phyloP scores from a whole-genome alignment of 2,888 invertebrate genomes.

The Arge pagana region DNA sequence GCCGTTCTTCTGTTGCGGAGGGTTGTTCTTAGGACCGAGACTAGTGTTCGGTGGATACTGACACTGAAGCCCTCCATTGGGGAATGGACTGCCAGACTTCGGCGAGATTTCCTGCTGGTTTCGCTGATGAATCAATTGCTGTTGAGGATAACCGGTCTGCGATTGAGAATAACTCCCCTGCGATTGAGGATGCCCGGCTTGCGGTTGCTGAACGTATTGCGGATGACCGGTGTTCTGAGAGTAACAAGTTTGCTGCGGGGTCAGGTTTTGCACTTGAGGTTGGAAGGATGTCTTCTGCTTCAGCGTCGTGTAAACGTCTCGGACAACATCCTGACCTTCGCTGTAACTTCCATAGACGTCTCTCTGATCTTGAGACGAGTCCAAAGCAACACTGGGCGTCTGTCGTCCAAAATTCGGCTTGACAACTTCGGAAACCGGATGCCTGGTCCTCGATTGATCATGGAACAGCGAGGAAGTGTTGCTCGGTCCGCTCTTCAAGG shows the following conservation, averaged over 20 bases:
- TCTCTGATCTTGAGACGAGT: slow-evolving; percentile 42
- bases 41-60: slow-evolving; percentile 46
- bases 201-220: slow-evolving; percentile 34
- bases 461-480: slow-evolving; percentile 53
- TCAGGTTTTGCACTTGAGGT: slow-evolving; percentile 35
- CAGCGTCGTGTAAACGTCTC: slow-evolving; percentile 37
- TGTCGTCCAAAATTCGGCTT: slow-evolving; percentile 39
- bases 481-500: slow-evolving; percentile 52
- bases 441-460: slow-evolving; percentile 51
- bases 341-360: slow-evolving; percentile 28
- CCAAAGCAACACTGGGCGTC: slow-evolving; percentile 41
- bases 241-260: slow-evolving; percentile 47
- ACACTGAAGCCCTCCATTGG: slow-evolving; percentile 43
- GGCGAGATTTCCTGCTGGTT: too few relatives aligned
- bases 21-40: slow-evolving; percentile 54
- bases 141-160: slow-evolving; percentile 46
- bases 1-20: slow-evolving; percentile 44
- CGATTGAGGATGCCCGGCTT: slow-evolving; percentile 17
- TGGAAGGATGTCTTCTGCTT: slow-evolving; percentile 25
- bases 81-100: slow-evolving; percentile 53
- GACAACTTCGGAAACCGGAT: slow-evolving; percentile 41
- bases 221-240: slow-evolving; percentile 49
- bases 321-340: slow-evolving; percentile 42
- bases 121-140: slow-evolving; percentile 42
- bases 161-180: slow-evolving; percentile 43